Evolutionary conservation across 1,140 invertebrate species (phyloP).

Genomic region (Bicyclus anynana): DNA sequence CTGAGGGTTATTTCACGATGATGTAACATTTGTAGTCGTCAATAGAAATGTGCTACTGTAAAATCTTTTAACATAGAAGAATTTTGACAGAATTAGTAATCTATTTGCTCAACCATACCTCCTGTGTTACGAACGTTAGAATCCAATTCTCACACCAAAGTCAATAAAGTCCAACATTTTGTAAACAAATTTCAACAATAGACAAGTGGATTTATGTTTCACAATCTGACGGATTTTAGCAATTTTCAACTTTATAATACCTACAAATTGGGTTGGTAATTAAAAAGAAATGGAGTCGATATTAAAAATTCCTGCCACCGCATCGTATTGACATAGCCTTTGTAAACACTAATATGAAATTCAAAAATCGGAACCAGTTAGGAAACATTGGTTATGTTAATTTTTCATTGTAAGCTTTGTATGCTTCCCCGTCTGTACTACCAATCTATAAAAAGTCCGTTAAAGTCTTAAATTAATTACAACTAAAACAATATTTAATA

Average conservation of each 20-base stretch:
- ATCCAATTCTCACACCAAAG: constrained; percentile 63
- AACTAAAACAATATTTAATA: neutral
- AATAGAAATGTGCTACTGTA: constrained; percentile 9
- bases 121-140: constrained; percentile 47
- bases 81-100: constrained; percentile 38
- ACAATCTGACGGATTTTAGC: constrained; percentile 26
- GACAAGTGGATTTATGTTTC: constrained; percentile 52
- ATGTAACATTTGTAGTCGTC: neutral
- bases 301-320: constrained; percentile 46
- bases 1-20: neutral
- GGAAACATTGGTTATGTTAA: constrained; percentile 68
- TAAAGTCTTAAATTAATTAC: neutral
- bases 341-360: constrained; percentile 61
- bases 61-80: constrained; percentile 51
- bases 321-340: constrained; percentile 59
- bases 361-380: constrained; percentile 60
- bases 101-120: constrained; percentile 42
- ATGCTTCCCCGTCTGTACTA: too few species aligned
- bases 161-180: constrained; percentile 52
- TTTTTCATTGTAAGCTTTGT: too few species aligned
- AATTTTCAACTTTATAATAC: constrained; percentile 30
- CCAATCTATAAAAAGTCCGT: too few species aligned
- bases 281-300: constrained; percentile 11
- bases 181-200: constrained; percentile 63
- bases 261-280: constrained; percentile 19